Evolutionary conservation across 2,888 invertebrate species (phyloP).

Genomic region (Nasonovia ribisnigri): DNA sequence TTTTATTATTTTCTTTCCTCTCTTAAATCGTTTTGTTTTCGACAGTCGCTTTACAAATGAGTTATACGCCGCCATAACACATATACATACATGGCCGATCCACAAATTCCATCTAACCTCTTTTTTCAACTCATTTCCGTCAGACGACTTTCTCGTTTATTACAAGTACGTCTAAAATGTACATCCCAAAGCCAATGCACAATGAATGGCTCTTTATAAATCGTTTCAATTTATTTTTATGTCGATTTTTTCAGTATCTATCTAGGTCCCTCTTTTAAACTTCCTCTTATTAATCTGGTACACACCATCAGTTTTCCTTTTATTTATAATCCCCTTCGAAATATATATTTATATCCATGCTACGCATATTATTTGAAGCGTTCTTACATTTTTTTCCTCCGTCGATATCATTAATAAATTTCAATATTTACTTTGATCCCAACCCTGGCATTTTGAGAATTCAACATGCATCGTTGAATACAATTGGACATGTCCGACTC

Average conservation of each 20-base stretch:
- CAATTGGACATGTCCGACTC: slow-evolving; percentile 48
- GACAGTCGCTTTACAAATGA: slow-evolving; percentile 59
- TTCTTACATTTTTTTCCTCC: slow-evolving; percentile 20
- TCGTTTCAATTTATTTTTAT: slow-evolving; percentile 63
- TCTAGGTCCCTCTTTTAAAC: slow-evolving; percentile 42
- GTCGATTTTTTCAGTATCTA: slow-evolving; percentile 45
- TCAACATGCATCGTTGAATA: slow-evolving; percentile 40
- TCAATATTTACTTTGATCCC: slow-evolving; percentile 62
- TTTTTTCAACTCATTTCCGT: slow-evolving; percentile 62
- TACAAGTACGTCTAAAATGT: slow-evolving; percentile 30
- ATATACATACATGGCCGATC: slow-evolving; percentile 24
- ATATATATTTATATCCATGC: not conserved
- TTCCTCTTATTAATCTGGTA: slow-evolving; percentile 54
- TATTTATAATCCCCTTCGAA: slow-evolving; percentile 40
- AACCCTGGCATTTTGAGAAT: slow-evolving; percentile 7
- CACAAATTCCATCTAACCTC: slow-evolving; percentile 37
- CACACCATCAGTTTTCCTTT: slow-evolving; percentile 55
- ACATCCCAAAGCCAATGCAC: slow-evolving; percentile 28
- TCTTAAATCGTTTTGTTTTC: slow-evolving; percentile 49
- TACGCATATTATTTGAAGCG: not conserved
- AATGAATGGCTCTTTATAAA: slow-evolving; percentile 50
- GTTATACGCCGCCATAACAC: slow-evolving; percentile 44
- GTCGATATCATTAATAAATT: slow-evolving; percentile 60
- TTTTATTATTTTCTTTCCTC: slow-evolving; percentile 23
- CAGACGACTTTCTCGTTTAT: slow-evolving; percentile 59